These are phyloP conservation scores for Helicoverpa assulta DNA, from an alignment of 2,888 invertebrate genomes.

Conservation along the genomic window DNA sequence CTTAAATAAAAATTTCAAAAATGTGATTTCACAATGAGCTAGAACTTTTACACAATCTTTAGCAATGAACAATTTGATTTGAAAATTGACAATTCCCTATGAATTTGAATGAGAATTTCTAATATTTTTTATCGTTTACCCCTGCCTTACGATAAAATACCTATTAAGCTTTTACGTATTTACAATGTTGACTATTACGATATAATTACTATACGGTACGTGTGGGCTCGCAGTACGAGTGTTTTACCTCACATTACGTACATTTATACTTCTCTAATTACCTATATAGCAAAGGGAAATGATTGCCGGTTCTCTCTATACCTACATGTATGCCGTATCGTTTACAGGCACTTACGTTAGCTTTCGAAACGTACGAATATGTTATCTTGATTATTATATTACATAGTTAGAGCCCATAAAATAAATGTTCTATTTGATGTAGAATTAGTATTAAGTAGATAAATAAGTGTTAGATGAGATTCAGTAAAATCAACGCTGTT, in stretches of 20 bases:
- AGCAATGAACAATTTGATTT: constrained; percentile 72
- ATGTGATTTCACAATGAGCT: constrained; percentile 71
- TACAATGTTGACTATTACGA: constrained; percentile 89
- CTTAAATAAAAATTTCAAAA: constrained; percentile 47
- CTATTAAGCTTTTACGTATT: constrained; percentile 87
- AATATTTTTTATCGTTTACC: constrained; percentile 87
- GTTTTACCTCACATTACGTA: constrained; percentile 62
- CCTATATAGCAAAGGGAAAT: constrained; percentile 46
- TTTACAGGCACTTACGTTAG: constrained; percentile 59
- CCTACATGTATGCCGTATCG: constrained; percentile 46
- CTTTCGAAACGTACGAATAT: constrained; percentile 63
- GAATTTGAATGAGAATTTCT: constrained; percentile 70
- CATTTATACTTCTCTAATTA: constrained; percentile 46
- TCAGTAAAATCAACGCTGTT: constrained; percentile 73
- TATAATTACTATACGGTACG: constrained; percentile 78
- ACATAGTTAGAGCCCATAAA: constrained; percentile 74
- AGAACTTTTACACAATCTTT: constrained; percentile 68
- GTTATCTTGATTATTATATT: constrained; percentile 66
- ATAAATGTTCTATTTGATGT: constrained; percentile 82
- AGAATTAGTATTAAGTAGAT: constrained; percentile 78
- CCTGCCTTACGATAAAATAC: constrained; percentile 80
- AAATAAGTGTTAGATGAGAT: constrained; percentile 84
- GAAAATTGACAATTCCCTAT: constrained; percentile 70
- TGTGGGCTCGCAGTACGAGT: constrained; percentile 70
- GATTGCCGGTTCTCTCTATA: constrained; percentile 54